Evolutionary conservation across 2,888 invertebrate genomes (phyloP).

Genomic region (Sminthurinus aureus): DNA sequence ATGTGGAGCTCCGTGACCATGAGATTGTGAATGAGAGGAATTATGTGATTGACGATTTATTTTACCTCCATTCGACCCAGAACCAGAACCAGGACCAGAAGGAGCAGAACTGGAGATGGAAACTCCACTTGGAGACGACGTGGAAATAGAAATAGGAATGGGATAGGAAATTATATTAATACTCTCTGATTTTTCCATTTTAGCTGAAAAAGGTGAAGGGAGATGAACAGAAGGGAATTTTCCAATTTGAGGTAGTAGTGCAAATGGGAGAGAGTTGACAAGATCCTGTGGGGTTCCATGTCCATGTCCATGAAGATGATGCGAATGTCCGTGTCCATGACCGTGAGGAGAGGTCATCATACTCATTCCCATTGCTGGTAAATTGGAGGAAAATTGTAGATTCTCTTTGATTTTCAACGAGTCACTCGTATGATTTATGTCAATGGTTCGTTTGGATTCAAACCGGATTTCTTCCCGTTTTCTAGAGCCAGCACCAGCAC

Average conservation of each 20-base stretch:
- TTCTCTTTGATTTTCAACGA: constrained; percentile 59
- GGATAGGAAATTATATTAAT: constrained; percentile 43
- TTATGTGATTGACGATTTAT: constrained; percentile 32
- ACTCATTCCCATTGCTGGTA: constrained; percentile 40
- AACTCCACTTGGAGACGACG: not conserved
- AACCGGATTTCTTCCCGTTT: constrained; percentile 57
- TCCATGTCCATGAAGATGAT: not conserved
- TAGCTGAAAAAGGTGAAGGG: constrained; percentile 40
- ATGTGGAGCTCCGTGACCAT: not conserved
- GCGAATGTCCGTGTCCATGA: not conserved
- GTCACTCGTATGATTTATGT: constrained; percentile 57
- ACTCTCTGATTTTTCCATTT: constrained; percentile 54
- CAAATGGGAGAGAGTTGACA: constrained; percentile 41
- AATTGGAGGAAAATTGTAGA: constrained; percentile 55
- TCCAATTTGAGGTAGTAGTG: constrained; percentile 51
- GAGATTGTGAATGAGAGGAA: not conserved
- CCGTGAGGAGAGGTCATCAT: not conserved
- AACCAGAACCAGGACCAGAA: too few species aligned
- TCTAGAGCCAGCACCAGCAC: not conserved
- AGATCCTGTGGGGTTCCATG: not conserved
- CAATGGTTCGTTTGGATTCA: constrained; percentile 57
- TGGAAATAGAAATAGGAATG: not conserved
- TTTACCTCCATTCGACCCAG: constrained; percentile 1
- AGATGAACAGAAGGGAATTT: constrained; percentile 50
- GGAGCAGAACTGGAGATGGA: not conserved